Evolutionary conservation across 2,888 invertebrate species (phyloP), one percentile per base, ranked within the genome.

Genomic region (Drosophila melanocephala): DNA sequence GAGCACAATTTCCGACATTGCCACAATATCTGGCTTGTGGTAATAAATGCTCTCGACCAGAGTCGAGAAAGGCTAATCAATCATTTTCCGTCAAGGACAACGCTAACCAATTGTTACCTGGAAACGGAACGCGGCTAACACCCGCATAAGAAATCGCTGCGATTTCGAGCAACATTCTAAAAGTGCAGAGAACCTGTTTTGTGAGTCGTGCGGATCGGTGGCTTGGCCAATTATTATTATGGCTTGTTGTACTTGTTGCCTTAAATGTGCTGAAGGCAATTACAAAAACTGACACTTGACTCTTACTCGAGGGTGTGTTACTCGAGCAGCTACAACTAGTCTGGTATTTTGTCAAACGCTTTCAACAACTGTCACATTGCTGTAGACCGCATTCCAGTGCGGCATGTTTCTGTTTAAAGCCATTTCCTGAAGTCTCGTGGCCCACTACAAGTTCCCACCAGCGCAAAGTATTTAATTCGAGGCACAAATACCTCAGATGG

Each of bases 1-100:
- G 47, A 72, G 64, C 51, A 52, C 47, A 55, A 52, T 76, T 79
- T 75, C 68, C 71, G 74, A 65, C 57, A 35, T 70, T 71, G 72
- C 56, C 59, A 52, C 66, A 69, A 89, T 79, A 89, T 85, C 85
- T 90, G 85, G 72, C 72, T 84, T 78, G 72, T 52, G 72, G 72
- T 19, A 26, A 56, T 19, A 59, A 35, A 22, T 55, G 57, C n/a
- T 26, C 7, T 39, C 5, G 30, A 9, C 19, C 19, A 35, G 1
- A 6, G 37, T 14, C 42, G 22, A 33, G 69, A 57, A 75, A 67
- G 50, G 74, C 51, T 78, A 82, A 81, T 80, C 82, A 75, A 80
- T 80, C 80, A 80, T 81, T 63, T 67, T 61, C 50, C 55, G 60
- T n/a, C 72, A 77, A 77, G 77, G 74, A 69, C 78, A 74, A 56